phyloP scores from a whole-genome alignment of 1,140 invertebrate species.

The Ceratina calcarata region DNA sequence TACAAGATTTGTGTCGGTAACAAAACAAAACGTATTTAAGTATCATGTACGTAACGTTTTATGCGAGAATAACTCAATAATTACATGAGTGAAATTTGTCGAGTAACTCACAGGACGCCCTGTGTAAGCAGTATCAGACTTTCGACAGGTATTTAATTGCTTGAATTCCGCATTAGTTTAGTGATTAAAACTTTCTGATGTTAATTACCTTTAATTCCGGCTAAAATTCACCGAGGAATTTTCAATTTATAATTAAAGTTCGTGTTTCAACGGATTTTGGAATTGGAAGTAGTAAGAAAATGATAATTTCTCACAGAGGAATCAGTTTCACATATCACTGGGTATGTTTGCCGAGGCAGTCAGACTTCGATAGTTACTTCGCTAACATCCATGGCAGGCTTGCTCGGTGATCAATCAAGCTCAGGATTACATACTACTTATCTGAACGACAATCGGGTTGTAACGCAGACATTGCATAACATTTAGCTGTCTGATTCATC shows the following conservation, averaged over 20 bases:
- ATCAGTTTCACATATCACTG: neutral
- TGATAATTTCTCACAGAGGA: neutral
- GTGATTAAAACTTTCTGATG: too few relatives aligned
- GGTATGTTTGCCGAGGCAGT: neutral
- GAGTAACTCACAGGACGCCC: too few relatives aligned
- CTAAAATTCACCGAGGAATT: neutral
- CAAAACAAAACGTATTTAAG: too few relatives aligned
- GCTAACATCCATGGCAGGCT: neutral
- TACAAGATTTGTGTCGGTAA: too few relatives aligned
- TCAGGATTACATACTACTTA: conserved; percentile 10
- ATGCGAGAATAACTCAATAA: too few relatives aligned
- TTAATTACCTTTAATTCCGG: neutral
- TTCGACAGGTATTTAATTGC: neutral
- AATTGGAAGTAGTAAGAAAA: neutral
- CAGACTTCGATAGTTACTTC: conserved; percentile 1
- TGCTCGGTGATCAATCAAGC: conserved; percentile 19
- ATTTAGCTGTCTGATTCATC: neutral
- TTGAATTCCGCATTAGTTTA: neutral
- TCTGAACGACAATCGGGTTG: conserved; percentile 18
- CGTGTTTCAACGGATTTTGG: too few relatives aligned
- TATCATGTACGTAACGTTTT: too few relatives aligned
- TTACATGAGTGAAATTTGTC: too few relatives aligned
- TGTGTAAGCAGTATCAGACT: too few relatives aligned
- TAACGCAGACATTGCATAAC: conserved; percentile 19
- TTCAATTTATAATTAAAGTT: too few relatives aligned